Conservation (phyloP, 1,140 invertebrate genomes). For the Hylaeus anthracinus region DNA sequence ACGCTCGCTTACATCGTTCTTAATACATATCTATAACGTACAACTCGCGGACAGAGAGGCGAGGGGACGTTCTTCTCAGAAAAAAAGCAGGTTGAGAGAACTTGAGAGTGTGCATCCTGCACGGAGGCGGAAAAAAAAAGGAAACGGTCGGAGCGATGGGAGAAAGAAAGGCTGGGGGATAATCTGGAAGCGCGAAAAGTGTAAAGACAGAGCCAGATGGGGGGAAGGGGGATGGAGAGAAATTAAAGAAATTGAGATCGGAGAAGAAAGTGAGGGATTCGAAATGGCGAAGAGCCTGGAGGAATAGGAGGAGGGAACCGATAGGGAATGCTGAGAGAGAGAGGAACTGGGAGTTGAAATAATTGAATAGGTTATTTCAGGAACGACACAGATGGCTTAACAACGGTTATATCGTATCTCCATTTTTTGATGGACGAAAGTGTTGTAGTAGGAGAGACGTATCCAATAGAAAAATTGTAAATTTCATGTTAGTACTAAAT, state of each 20-base stretch:
- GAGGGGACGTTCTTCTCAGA: slow-evolving; percentile 18
- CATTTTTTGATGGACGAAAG: too few species aligned
- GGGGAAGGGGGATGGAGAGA: neutral
- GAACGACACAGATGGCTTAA: too few species aligned
- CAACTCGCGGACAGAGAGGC: slow-evolving; percentile 10
- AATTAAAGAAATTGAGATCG: neutral
- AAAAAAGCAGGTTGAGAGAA: slow-evolving; percentile 32
- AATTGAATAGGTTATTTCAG: too few species aligned
- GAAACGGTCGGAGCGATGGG: neutral
- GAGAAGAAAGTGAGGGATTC: too few species aligned
- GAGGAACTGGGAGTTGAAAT: too few species aligned
- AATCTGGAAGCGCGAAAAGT: neutral
- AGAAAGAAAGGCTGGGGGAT: neutral
- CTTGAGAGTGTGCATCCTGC: slow-evolving; percentile 18
- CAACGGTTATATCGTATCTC: too few species aligned
- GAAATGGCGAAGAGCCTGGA: too few species aligned
- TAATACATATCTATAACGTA: slow-evolving; percentile 34
- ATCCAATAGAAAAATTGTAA: too few species aligned
- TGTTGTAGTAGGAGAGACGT: too few species aligned
- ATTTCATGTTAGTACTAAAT: too few species aligned
- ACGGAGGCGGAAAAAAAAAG: slow-evolving; percentile 11
- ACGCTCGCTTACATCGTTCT: slow-evolving; percentile 35
- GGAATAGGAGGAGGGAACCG: neutral
- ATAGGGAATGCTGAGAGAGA: neutral
- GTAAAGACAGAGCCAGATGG: neutral